Conservation (phyloP, 2,888 invertebrate genomes). For the Ashinkailepas kermadecensis region DNA sequence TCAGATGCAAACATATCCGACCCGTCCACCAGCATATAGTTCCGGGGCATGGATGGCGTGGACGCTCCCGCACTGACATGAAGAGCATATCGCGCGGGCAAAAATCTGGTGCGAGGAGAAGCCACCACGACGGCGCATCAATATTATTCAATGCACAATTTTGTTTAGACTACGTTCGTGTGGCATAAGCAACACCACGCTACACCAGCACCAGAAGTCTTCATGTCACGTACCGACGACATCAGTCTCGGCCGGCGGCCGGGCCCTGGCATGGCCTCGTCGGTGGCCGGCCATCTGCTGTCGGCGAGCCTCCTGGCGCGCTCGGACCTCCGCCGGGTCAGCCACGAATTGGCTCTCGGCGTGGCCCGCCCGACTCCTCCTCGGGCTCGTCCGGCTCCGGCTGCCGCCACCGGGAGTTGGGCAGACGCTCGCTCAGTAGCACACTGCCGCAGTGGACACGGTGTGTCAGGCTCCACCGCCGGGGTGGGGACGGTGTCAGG, state of each 20-base stretch:
- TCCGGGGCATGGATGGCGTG: conserved; percentile 27
- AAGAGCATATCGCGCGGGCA: neutral
- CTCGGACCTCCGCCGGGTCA: conserved; percentile 67
- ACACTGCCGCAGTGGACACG: neutral
- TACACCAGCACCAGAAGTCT: neutral
- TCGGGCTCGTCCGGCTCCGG: conserved; percentile 16
- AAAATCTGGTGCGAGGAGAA: neutral
- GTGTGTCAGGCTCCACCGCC: neutral
- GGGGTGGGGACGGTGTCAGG: too few species aligned
- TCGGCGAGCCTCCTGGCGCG: conserved; percentile 52
- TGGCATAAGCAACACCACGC: too few species aligned
- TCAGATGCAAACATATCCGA: too few species aligned
- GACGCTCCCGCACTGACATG: conserved; percentile 33
- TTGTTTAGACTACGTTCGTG: neutral
- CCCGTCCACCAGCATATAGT: too few species aligned
- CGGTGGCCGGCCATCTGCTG: conserved; percentile 10
- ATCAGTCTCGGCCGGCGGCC: neutral
- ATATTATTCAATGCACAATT: neutral
- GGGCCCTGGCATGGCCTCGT: neutral
- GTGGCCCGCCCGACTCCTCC: neutral
- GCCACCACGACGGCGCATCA: neutral
- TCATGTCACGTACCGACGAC: neutral
- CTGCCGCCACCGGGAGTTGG: conserved; percentile 31
- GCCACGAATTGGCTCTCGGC: conserved; percentile 54
- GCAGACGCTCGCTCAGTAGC: neutral